Conservation (phyloP, 2,113 vertebrate species). For the Rafetus swinhoei region DNA sequence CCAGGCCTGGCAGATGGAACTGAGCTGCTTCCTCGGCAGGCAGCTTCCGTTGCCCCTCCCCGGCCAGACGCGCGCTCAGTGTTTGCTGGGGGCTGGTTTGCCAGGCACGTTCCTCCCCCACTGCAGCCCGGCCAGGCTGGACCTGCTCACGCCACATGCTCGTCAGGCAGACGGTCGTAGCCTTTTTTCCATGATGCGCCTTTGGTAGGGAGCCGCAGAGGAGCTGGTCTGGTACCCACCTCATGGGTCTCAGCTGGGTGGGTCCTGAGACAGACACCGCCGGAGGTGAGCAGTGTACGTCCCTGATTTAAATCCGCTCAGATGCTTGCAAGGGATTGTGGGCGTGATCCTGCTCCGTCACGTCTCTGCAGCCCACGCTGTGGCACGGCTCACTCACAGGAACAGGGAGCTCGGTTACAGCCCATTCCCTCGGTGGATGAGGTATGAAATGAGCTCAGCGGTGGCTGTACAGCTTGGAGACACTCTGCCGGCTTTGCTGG, state of each 20-base stretch:
- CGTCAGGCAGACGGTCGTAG: too few relatives aligned
- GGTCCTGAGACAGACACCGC: background rate
- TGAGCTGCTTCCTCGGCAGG: background rate
- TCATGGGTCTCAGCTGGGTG: background rate
- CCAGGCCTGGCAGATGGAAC: background rate
- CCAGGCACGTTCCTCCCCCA: background rate
- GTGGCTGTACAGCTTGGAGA: background rate
- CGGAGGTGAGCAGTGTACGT: background rate
- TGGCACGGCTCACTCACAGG: background rate
- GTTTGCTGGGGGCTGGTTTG: background rate
- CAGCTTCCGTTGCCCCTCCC: background rate
- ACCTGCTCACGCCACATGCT: too few relatives aligned
- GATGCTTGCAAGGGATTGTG: constrained; percentile 20
- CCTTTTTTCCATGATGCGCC: background rate
- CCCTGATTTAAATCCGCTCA: background rate
- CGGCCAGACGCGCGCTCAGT: background rate
- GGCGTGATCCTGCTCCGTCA: background rate
- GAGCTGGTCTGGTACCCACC: too few relatives aligned
- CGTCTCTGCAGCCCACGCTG: background rate
- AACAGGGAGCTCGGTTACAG: background rate
- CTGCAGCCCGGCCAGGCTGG: too few relatives aligned
- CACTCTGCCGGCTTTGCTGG: background rate
- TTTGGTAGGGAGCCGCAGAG: background rate
- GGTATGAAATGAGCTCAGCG: constrained; percentile 34
- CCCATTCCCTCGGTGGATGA: constrained; percentile 13